Base-by-base conservation (phyloP, 1,140 invertebrate genomes). In the Berghia stephanieae region DNA sequence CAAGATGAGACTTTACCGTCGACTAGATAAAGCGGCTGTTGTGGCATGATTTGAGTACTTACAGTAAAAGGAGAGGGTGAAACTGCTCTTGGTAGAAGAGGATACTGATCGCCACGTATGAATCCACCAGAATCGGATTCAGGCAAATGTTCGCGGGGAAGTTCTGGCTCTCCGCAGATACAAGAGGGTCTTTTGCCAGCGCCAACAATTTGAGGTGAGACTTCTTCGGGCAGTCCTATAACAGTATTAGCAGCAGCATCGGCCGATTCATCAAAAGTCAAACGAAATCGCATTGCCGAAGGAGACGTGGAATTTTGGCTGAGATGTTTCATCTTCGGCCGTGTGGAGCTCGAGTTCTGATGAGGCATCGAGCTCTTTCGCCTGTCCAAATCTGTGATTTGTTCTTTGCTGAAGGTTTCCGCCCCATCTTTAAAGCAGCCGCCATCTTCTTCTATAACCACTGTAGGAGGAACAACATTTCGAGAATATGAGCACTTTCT, bases 81-180 rank as follows among this genome's bases (percentile, higher is more conserved):
- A n/a, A n/a, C n/a, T n/a, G n/a, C n/a, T n/a, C n/a, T n/a, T n/a
- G n/a, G n/a, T n/a, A n/a, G n/a, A n/a, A n/a, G n/a, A n/a, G n/a
- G n/a, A n/a, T n/a, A n/a, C n/a, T n/a, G n/a, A n/a, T n/a, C n/a
- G n/a, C n/a, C n/a, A n/a, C n/a, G n/a, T n/a, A n/a, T n/a, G n/a
- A n/a, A n/a, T n/a, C n/a, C n/a, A n/a, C n/a, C n/a, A n/a, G n/a
- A n/a, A n/a, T n/a, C n/a, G n/a, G n/a, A n/a, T n/a, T n/a, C n/a
- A n/a, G n/a, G n/a, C n/a, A n/a, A n/a, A n/a, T n/a, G n/a, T n/a
- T n/a, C n/a, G 1, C 57, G 60, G 1, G 73, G 73, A 8, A 75
- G 60, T 31, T 75, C 73, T 21, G 73, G 73, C 49, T 75, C 73
- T 2, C 73, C 73, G 24, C 73, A 67, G 43, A 75, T 75, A 55